These are phyloP conservation scores for Thryonomys swinderianus DNA, from an alignment of 2,113 vertebrate genomes.

Conservation along the genomic window DNA sequence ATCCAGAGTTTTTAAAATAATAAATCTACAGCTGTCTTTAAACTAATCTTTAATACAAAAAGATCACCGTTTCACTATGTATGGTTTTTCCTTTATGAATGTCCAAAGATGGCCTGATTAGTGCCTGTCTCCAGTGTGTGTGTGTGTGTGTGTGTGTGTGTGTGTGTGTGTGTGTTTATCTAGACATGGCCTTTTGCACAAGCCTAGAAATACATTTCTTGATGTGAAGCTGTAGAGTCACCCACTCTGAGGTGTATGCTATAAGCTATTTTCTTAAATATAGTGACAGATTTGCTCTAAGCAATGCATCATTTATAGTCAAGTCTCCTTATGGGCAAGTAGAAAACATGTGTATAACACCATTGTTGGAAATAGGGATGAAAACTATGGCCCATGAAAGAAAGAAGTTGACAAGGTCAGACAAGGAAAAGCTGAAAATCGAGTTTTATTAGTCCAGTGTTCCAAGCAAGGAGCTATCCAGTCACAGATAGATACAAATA, in stretches of 20 bases:
- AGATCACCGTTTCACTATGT: constrained; percentile 31
- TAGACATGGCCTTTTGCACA: not conserved
- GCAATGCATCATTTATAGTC: not conserved
- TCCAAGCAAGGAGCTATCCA: constrained; percentile 21
- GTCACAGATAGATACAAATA: constrained; percentile 8
- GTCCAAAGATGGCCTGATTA: not conserved
- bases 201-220: not conserved
- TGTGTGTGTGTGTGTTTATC: not conserved
- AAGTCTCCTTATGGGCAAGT: not conserved
- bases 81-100: constrained; percentile 13
- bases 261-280: not conserved
- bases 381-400: not conserved
- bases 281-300: not conserved
- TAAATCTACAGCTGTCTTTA: constrained; percentile 74
- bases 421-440: not conserved
- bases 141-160: not conserved
- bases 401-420: not conserved
- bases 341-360: not conserved
- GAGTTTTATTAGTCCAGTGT: not conserved
- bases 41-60: constrained; percentile 63
- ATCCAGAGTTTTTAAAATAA: constrained; percentile 73
- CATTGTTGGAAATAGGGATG: not conserved
- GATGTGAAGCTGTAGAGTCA: not conserved
- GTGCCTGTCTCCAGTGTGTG: not conserved
- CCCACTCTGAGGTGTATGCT: not conserved